Percentiles rank a stretch among this genome's conserved stretches.
Evolutionary conservation across 2,797 vertebrate genomes (phyloP).

Genomic region (Siniperca obscura): DNA sequence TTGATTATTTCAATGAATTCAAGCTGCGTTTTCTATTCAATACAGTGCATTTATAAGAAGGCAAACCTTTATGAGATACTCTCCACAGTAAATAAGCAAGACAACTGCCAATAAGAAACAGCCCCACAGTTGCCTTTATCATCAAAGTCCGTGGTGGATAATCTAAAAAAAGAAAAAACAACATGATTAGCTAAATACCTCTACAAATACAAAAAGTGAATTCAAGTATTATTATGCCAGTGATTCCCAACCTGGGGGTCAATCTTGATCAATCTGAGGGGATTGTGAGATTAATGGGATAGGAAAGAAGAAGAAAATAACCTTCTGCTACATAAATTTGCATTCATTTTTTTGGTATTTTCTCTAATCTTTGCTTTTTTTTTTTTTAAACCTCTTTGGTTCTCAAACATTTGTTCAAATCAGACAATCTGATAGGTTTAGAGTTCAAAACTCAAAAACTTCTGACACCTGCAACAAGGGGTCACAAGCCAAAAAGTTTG

Average conservation of each 20-base stretch:
- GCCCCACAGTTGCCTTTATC: constrained; percentile 41
- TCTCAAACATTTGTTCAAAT: neutral
- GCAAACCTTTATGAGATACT: constrained; percentile 68
- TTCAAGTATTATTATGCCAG: neutral
- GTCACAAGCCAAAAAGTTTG: neutral
- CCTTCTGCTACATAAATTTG: neutral
- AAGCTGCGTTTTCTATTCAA: neutral
- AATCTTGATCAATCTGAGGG: neutral
- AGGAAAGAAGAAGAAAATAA: neutral
- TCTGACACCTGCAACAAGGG: neutral
- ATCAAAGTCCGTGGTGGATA: constrained; percentile 25
- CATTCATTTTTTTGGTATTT: neutral
- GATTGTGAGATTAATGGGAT: neutral
- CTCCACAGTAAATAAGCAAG: constrained; percentile 57
- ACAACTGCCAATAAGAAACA: constrained; percentile 50
- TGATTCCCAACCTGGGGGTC: neutral
- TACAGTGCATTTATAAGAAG: neutral
- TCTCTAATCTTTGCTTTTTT: neutral
- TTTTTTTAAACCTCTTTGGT: neutral
- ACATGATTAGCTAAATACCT: neutral
- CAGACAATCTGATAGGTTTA: neutral
- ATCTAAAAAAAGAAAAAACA: constrained; percentile 39
- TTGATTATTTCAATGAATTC: constrained; percentile 17
- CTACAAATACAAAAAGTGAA: neutral
- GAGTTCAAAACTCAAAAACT: neutral